Evolutionary conservation across 1,140 invertebrate genomes (phyloP).

Genomic region (Acyrthosiphon pisum): DNA sequence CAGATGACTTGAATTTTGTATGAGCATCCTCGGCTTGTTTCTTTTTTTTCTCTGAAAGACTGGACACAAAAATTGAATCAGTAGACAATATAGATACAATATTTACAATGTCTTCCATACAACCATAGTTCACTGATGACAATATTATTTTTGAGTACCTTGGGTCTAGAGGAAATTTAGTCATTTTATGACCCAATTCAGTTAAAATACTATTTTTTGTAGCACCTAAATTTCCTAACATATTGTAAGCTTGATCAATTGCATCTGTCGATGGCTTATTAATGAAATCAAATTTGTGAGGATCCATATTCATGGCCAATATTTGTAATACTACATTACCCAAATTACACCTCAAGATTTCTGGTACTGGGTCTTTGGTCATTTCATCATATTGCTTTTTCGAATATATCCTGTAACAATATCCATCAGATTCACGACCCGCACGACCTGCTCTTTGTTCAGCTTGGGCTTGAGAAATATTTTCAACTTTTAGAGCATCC

Average conservation of each 20-base stretch:
- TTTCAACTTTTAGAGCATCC: conserved; percentile 82
- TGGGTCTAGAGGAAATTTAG: conserved; percentile 91
- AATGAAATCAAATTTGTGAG: conserved; percentile 88
- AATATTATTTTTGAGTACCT: conserved; percentile 85
- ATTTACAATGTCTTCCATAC: conserved; percentile 84
- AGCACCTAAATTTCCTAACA: conserved; percentile 79
- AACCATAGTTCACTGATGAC: conserved; percentile 77
- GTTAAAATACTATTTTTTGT: conserved; percentile 75
- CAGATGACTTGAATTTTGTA: conserved; percentile 82
- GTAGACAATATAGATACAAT: conserved; percentile 75
- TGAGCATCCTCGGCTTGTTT: conserved; percentile 74
- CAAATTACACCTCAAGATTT: conserved; percentile 84
- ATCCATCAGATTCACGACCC: conserved; percentile 82
- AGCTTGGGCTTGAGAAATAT: conserved; percentile 89
- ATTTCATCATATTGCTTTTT: conserved; percentile 74
- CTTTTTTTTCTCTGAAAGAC: conserved; percentile 67
- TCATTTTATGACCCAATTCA: conserved; percentile 82
- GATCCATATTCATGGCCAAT: conserved; percentile 82
- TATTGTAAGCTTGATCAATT: conserved; percentile 72
- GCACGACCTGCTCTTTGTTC: conserved; percentile 91
- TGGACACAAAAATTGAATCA: conserved; percentile 70
- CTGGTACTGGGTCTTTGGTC: conserved; percentile 77
- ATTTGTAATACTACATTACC: conserved; percentile 81
- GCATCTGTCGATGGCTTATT: conserved; percentile 75
- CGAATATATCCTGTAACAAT: conserved; percentile 85